A percentile compares a stretch with the other conserved stretches of the same genome.
These are phyloP conservation scores for Dromococcyx pavoninus DNA, from an alignment of 2,797 vertebrate genomes.

Conservation along the genomic window DNA sequence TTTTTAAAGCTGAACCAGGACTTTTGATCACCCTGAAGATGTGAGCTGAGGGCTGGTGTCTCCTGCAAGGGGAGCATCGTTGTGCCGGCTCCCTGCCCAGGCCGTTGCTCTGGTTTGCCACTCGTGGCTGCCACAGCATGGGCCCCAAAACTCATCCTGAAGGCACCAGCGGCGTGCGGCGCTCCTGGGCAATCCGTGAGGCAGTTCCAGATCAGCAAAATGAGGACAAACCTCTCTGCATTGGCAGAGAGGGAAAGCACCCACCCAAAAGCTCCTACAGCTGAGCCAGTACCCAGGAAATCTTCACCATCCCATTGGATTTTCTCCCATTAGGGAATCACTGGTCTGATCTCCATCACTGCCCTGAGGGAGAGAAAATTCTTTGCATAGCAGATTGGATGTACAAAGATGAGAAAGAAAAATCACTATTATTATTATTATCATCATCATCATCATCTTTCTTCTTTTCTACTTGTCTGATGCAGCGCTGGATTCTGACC, in stretches of 20 bases:
- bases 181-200: accelerated
- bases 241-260: not conserved
- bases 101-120: not conserved
- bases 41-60: not conserved
- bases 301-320: accelerated
- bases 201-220: not conserved
- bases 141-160: accelerated
- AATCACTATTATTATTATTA: accelerated
- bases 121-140: not conserved
- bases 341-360: not conserved
- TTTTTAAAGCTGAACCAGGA: not conserved
- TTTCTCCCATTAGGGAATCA: not conserved
- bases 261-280: accelerated
- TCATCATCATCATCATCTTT: not conserved
- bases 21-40: not conserved
- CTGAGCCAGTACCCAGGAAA: accelerated
- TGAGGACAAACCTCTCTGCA: not conserved
- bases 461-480: not conserved
- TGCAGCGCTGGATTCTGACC: not conserved
- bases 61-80: accelerated
- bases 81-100: accelerated
- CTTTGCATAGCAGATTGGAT: not conserved
- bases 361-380: not conserved
- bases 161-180: accelerated
- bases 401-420: not conserved